These are phyloP conservation scores for Collichthys lucidus DNA, from an alignment of 2,113 vertebrate genomes.

Conservation along the genomic window DNA sequence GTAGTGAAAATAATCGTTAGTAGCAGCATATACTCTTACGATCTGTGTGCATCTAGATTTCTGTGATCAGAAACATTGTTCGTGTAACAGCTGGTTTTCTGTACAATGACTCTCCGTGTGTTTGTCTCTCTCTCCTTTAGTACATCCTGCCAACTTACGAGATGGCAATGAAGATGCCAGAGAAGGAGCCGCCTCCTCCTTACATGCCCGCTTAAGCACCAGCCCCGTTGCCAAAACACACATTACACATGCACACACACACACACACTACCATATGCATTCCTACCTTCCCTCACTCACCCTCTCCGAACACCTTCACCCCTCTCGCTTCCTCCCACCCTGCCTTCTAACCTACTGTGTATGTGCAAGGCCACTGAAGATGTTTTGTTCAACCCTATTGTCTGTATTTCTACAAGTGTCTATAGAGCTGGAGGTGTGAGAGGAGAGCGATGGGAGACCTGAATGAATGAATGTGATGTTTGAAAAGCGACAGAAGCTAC, in stretches of 20 bases:
- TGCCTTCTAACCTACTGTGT: slow-evolving; percentile 37
- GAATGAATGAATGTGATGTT: slow-evolving; percentile 55
- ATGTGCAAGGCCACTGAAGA: slow-evolving; percentile 57
- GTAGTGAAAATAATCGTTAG: neutral
- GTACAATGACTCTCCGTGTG: neutral
- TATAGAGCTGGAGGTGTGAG: slow-evolving; percentile 37
- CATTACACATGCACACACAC: neutral
- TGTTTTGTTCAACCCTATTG: slow-evolving; percentile 26
- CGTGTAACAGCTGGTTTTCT: neutral
- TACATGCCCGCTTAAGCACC: slow-evolving; percentile 85
- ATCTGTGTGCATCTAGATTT: neutral
- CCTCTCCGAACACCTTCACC: slow-evolving; percentile 27
- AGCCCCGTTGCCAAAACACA: slow-evolving; percentile 63
- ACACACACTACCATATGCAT: slow-evolving; percentile 63
- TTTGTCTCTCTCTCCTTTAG: slow-evolving; percentile 73
- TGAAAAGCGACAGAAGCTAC: slow-evolving; percentile 56
- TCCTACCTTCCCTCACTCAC: slow-evolving; percentile 61
- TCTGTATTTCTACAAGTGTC: slow-evolving; percentile 28
- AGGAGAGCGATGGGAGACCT: slow-evolving; percentile 34
- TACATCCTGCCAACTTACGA: slow-evolving; percentile 97
- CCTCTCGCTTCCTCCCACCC: neutral
- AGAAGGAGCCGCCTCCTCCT: slow-evolving; percentile 93
- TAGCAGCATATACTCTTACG: neutral
- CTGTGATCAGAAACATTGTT: neutral
- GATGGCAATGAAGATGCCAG: slow-evolving; percentile 99